phyloP scores from a whole-genome alignment of 2,888 invertebrate species.

The Ferdinandea cuprea region DNA sequence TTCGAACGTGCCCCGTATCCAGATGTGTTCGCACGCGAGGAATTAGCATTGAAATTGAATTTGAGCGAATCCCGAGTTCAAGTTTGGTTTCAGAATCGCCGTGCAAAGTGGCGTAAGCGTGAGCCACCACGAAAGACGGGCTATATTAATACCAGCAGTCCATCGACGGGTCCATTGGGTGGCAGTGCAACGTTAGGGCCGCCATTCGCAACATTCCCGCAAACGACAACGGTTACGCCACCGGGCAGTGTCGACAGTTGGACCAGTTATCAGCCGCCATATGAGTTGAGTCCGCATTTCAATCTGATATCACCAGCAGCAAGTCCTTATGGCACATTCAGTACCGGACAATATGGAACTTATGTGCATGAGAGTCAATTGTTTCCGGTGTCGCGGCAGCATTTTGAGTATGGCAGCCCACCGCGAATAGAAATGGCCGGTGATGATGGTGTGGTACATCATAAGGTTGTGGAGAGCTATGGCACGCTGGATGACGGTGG shows the following conservation, averaged over 20 bases:
- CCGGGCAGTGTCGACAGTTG: constrained; percentile 90
- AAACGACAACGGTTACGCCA: constrained; percentile 85
- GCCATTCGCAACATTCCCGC: constrained; percentile 86
- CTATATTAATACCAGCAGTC: constrained; percentile 88
- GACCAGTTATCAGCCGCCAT: constrained; percentile 89
- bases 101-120: constrained; percentile 97
- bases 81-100: constrained; percentile 87
- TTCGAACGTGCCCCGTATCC: constrained; percentile 98
- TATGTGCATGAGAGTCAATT: constrained; percentile 89
- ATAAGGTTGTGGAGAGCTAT: constrained; percentile 84
- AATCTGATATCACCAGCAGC: constrained; percentile 89
- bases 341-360: constrained; percentile 87
- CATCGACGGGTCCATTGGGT: constrained; percentile 84
- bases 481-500: constrained; percentile 83
- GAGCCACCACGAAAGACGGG: constrained; percentile 96
- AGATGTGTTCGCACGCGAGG: constrained; percentile 97
- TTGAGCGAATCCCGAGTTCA: constrained; percentile 91
- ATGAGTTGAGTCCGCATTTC: constrained; percentile 90
- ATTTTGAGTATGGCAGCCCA: constrained; percentile 83
- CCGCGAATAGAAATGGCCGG: constrained; percentile 81
- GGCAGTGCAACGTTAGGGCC: constrained; percentile 84
- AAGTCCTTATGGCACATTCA: constrained; percentile 87
- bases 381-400: constrained; percentile 87
- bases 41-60: constrained; percentile 94
- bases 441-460: constrained; percentile 78